Evolutionary conservation across 2,797 vertebrate genomes (phyloP).

Genomic region (Borostomias antarcticus): DNA sequence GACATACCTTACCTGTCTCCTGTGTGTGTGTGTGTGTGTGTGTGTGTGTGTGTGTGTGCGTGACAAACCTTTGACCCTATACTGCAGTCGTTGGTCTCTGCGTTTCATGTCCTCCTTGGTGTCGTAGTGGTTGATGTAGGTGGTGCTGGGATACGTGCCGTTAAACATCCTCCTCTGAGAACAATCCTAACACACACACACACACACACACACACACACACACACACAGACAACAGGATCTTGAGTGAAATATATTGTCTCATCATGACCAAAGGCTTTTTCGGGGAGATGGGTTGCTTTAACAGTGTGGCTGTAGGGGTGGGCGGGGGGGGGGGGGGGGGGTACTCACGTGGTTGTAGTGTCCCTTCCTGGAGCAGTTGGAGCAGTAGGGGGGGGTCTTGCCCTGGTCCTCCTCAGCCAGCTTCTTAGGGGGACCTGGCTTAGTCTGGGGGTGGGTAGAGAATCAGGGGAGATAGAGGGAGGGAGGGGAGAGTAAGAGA

Average conservation of each 20-base stretch:
- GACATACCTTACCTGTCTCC: not conserved
- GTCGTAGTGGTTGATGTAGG: slow-evolving; percentile 85
- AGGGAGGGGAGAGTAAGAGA: not conserved
- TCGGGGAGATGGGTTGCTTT: too few relatives aligned
- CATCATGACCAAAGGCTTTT: too few relatives aligned
- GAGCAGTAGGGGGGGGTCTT: slow-evolving; percentile 70
- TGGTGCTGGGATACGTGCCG: slow-evolving; percentile 76
- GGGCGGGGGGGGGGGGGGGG: too few relatives aligned
- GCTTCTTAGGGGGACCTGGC: slow-evolving; percentile 46
- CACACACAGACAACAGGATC: not conserved
- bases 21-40: not conserved
- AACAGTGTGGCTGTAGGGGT: too few relatives aligned
- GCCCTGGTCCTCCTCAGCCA: slow-evolving; percentile 4
- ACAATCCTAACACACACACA: slow-evolving; percentile 81
- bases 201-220: slow-evolving; percentile 25
- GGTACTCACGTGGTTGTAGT: slow-evolving; percentile 76
- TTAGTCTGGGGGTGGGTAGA: slow-evolving; percentile 52
- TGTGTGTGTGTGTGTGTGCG: not conserved
- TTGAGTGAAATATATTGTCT: too few relatives aligned
- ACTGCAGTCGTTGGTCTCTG: slow-evolving; percentile 67
- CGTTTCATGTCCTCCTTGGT: slow-evolving; percentile 67
- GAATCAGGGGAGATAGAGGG: not conserved
- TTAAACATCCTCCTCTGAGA: slow-evolving; percentile 80
- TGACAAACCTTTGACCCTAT: slow-evolving; percentile 78
- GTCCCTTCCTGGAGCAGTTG: slow-evolving; percentile 77